Evolutionary conservation across 30 jellyfish, hydroid and myxozoan genomes (phyloP).

Genomic region (Kudoa iwatai): DNA sequence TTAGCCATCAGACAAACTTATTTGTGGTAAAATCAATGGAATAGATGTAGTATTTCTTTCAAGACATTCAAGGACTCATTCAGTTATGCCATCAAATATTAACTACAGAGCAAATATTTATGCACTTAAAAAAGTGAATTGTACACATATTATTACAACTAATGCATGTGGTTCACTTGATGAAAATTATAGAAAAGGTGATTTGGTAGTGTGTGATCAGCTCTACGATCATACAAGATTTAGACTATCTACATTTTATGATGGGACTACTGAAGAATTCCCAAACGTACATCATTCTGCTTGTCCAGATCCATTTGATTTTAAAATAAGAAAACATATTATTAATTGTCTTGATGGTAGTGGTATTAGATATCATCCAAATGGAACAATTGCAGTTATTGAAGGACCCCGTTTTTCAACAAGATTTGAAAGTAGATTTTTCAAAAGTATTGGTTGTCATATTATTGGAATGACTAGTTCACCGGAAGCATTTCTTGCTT

Average conservation of each 20-base stretch:
- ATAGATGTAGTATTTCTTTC: slow-evolving; percentile 22
- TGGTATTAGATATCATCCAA: slow-evolving; percentile 8
- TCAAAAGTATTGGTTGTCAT: slow-evolving; percentile 33
- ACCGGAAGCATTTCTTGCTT: slow-evolving; percentile 66
- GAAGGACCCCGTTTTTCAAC: slow-evolving; percentile 95
- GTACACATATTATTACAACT: slow-evolving; percentile 63
- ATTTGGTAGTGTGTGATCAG: slow-evolving; percentile 37
- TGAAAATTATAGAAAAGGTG: slow-evolving; percentile 24
- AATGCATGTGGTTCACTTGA: slow-evolving; percentile 74
- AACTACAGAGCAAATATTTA: slow-evolving; percentile 67
- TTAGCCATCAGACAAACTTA: slow-evolving; percentile 33
- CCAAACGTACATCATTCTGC: neutral
- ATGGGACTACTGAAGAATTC: slow-evolving; percentile 12
- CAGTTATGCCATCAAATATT: slow-evolving; percentile 28
- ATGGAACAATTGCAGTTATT: slow-evolving; percentile 34
- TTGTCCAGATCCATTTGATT: neutral
- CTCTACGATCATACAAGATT: slow-evolving; percentile 26
- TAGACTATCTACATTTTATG: slow-evolving; percentile 33
- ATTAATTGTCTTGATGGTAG: slow-evolving; percentile 17
- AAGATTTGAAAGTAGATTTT: slow-evolving; percentile 36
- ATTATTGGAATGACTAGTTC: slow-evolving; percentile 58
- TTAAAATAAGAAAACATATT: slow-evolving; percentile 2
- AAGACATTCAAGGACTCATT: slow-evolving; percentile 36
- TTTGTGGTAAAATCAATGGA: slow-evolving; percentile 33
- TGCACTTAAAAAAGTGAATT: slow-evolving; percentile 44